phyloP scores from a whole-genome alignment of 2,888 invertebrate species.

The Lithosia quadra region DNA sequence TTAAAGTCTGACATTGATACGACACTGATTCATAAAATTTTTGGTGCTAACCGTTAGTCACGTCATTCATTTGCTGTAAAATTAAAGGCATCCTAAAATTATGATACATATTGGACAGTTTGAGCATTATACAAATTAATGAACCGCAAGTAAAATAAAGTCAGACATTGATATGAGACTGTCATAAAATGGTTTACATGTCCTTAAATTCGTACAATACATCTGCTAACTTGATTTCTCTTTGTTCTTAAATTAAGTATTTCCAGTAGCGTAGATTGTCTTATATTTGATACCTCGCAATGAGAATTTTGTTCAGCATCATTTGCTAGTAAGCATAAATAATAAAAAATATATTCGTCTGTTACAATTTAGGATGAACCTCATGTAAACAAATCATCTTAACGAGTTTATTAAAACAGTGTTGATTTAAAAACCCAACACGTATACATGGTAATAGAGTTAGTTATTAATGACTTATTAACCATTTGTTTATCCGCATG shows the following conservation, averaged over 20 bases:
- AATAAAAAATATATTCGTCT: not conserved
- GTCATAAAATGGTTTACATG: not conserved
- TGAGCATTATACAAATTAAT: not conserved
- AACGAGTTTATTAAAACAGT: not conserved
- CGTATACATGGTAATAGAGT: not conserved
- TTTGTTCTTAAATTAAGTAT: not conserved
- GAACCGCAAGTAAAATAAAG: not conserved
- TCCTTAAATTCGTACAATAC: not conserved
- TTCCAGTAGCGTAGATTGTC: not conserved
- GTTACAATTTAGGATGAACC: not conserved
- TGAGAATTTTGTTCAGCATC: not conserved
- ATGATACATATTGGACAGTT: not conserved
- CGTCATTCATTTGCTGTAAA: not conserved
- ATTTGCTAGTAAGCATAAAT: too few species aligned
- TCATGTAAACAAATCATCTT: not conserved
- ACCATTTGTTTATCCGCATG: constrained; percentile 17
- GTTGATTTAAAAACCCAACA: not conserved
- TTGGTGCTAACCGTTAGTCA: too few species aligned
- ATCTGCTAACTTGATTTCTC: not conserved
- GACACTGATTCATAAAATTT: too few species aligned
- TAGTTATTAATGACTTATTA: constrained; percentile 18
- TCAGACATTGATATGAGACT: not conserved
- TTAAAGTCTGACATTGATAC: not conserved
- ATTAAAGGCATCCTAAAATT: not conserved
- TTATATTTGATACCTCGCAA: not conserved